phyloP scores from a whole-genome alignment of 2,888 invertebrate species.

The Hyposoter dolosus region DNA sequence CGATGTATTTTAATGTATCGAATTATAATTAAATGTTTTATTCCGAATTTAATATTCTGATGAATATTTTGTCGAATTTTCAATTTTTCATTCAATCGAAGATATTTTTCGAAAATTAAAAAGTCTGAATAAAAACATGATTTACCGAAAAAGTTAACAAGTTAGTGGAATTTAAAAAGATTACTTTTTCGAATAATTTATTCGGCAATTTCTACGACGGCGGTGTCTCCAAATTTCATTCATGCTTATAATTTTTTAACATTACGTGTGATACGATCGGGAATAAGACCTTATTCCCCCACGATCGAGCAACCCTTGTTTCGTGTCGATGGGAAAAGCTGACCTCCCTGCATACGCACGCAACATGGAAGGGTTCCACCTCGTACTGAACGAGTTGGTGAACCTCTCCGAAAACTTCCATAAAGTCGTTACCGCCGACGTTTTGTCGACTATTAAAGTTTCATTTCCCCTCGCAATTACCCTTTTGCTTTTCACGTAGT shows the following conservation, averaged over 20 bases:
- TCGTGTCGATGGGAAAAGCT: constrained; percentile 11
- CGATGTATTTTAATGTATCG: no score
- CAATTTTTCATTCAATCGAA: no score
- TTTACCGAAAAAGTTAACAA: no score
- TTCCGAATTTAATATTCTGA: no score
- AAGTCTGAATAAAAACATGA: no score
- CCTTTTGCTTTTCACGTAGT: neutral
- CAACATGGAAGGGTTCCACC: constrained; percentile 6
- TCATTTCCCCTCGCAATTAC: constrained; percentile 39
- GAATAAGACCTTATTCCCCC: neutral
- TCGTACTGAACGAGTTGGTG: constrained; percentile 44
- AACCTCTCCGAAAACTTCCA: constrained; percentile 52
- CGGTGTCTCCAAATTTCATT: neutral
- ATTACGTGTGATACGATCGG: neutral
- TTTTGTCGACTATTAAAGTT: constrained; percentile 61
- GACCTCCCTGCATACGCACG: constrained; percentile 5
- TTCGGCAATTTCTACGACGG: neutral
- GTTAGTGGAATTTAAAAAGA: neutral
- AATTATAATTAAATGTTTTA: no score
- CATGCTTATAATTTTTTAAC: neutral
- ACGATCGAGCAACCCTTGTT: constrained; percentile 4
- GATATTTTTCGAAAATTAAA: no score
- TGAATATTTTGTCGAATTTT: no score
- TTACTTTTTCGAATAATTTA: neutral
- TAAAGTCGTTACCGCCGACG: constrained; percentile 56